These are phyloP conservation scores for Allobates femoralis DNA, from an alignment of 2,797 vertebrate species.

Conservation along the genomic window DNA sequence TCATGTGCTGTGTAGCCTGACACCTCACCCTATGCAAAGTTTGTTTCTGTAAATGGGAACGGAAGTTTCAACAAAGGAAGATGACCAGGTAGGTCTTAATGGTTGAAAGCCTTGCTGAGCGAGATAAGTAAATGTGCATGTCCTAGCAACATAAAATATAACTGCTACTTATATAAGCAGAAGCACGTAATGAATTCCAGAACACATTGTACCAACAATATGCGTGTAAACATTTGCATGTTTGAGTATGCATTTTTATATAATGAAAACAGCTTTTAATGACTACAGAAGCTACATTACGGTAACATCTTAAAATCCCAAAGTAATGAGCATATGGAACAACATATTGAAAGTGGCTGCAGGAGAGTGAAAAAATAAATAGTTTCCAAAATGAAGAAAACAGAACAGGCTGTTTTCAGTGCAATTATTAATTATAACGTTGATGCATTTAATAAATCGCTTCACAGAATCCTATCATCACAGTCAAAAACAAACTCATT, in stretches of 20 bases:
- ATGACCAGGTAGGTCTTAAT: not conserved
- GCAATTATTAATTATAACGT: conserved; percentile 27
- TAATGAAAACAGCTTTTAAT: conserved; percentile 56
- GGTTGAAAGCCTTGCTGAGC: not conserved
- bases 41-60: too few relatives aligned
- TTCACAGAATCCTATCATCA: not conserved
- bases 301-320: conserved; percentile 38
- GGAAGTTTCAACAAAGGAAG: not conserved
- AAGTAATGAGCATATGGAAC: conserved; percentile 57
- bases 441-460: not conserved
- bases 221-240: conserved; percentile 52
- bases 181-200: not conserved
- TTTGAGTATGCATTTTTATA: conserved; percentile 42
- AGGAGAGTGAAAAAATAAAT: conserved; percentile 50
- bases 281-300: conserved; percentile 36
- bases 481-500: not conserved
- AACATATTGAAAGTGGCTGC: conserved; percentile 57
- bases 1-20: too few relatives aligned
- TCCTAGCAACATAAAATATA: conserved; percentile 15
- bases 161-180: not conserved
- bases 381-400: conserved; percentile 44
- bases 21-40: too few relatives aligned
- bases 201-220: conserved; percentile 41
- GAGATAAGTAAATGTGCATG: not conserved
- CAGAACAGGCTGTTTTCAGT: conserved; percentile 28